Evolutionary conservation across 1,140 invertebrate genomes (phyloP).

Genomic region (Acromyrmex charruanus): DNA sequence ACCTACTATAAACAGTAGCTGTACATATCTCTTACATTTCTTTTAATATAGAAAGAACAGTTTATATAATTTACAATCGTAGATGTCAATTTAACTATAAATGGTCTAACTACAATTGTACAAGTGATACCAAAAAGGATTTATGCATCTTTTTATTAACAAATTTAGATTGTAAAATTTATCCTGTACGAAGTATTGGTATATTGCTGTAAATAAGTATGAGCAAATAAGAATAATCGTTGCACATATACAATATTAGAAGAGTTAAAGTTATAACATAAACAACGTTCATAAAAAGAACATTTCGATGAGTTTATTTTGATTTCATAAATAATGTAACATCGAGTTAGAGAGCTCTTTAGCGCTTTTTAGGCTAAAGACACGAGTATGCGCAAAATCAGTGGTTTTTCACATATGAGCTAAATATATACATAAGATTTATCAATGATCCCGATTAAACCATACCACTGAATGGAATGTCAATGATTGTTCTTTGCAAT

Average conservation of each 20-base stretch:
- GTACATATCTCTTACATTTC: constrained; percentile 43
- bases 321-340: constrained; percentile 81
- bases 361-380: constrained; percentile 71
- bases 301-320: constrained; percentile 72
- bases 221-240: constrained; percentile 47
- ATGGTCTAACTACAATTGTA: background rate
- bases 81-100: constrained; percentile 18
- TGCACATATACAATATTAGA: constrained; percentile 18
- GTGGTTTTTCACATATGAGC: constrained; percentile 37
- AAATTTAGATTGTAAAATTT: constrained; percentile 30
- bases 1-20: constrained; percentile 53
- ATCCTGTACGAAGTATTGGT: constrained; percentile 3
- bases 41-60: constrained; percentile 39
- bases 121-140: constrained; percentile 32
- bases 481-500: constrained; percentile 72
- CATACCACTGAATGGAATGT: constrained; percentile 81
- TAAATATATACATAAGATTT: constrained; percentile 81
- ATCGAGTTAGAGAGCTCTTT: constrained; percentile 77
- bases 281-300: constrained; percentile 57
- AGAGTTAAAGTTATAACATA: constrained; percentile 31
- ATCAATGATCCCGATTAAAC: constrained; percentile 78
- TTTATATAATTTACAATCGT: constrained; percentile 49
- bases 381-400: constrained; percentile 54
- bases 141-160: background rate
- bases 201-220: constrained; percentile 42